phyloP scores from a whole-genome alignment of 1,140 invertebrate species.

The Drosophila sp. region DNA sequence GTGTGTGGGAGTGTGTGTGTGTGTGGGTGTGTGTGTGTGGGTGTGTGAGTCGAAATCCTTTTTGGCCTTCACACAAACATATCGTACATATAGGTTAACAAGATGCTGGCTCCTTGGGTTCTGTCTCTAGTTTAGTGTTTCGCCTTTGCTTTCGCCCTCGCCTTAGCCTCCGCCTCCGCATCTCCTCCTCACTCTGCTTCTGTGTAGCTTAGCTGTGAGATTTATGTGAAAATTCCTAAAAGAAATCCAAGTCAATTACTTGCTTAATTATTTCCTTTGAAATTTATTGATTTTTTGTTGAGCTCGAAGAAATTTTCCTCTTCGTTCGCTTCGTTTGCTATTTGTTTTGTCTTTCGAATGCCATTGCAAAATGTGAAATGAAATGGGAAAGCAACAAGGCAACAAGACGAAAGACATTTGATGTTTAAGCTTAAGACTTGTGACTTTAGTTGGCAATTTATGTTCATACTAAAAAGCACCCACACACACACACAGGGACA shows the following conservation, averaged over 20 bases:
- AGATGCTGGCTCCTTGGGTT: constrained; percentile 24
- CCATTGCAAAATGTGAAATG: constrained; percentile 48
- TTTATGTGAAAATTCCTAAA: constrained; percentile 82
- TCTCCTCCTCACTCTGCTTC: neutral
- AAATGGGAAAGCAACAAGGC: constrained; percentile 46
- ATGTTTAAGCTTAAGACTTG: constrained; percentile 47
- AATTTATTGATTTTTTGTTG: constrained; percentile 77
- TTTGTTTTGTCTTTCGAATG: constrained; percentile 70
- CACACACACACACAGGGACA: neutral
- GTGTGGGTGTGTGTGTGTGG: constrained; percentile 12
- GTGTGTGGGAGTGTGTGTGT: constrained; percentile 14
- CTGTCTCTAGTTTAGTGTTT: constrained; percentile 29
- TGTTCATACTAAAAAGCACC: neutral
- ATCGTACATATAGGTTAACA: constrained; percentile 46
- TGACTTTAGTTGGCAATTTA: constrained; percentile 33
- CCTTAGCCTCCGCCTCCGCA: constrained; percentile 21
- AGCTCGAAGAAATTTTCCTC: constrained; percentile 15
- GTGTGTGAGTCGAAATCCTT: constrained; percentile 43
- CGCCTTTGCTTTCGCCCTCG: constrained; percentile 38
- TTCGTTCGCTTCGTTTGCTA: constrained; percentile 51
- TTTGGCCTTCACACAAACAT: constrained; percentile 45
- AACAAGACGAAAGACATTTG: constrained; percentile 33
- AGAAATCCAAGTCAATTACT: constrained; percentile 82
- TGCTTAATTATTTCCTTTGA: constrained; percentile 82
- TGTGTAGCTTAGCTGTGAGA: constrained; percentile 69